Conservation (phyloP, 2,797 vertebrate species). For the Poecilia velifera region DNA sequence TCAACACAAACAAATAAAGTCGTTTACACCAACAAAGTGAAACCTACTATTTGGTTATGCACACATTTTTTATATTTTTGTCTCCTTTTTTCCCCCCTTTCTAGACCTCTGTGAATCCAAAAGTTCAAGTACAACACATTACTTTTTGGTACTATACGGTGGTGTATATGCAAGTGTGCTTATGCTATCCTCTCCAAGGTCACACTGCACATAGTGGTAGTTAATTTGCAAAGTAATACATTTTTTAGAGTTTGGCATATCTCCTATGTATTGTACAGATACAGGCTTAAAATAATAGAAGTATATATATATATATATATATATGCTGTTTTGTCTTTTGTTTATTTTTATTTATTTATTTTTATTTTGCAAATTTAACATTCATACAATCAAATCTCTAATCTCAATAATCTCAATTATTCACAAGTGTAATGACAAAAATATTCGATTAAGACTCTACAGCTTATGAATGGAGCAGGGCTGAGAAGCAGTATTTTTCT, state of each 20-base stretch:
- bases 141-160: neutral
- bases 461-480: too few relatives aligned
- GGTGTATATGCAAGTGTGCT: neutral
- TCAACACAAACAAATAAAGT: neutral
- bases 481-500: too few relatives aligned
- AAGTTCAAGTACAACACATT: neutral
- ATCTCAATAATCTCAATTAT: too few relatives aligned
- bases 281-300: neutral
- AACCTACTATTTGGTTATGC: neutral
- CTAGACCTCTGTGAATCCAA: neutral
- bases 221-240: neutral
- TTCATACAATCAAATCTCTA: too few relatives aligned
- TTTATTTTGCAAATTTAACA: too few relatives aligned
- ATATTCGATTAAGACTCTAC: too few relatives aligned
- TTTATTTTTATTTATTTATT: too few relatives aligned
- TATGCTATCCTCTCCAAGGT: neutral
- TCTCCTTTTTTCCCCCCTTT: neutral
- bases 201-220: neutral
- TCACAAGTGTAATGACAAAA: too few relatives aligned
- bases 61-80: neutral
- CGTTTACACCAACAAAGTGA: neutral
- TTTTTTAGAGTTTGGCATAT: neutral
- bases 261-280: too few relatives aligned
- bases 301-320: too few relatives aligned
- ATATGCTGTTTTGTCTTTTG: too few relatives aligned